phyloP scores from a whole-genome alignment of 2,113 vertebrate genomes.

The Rafetus swinhoei region DNA sequence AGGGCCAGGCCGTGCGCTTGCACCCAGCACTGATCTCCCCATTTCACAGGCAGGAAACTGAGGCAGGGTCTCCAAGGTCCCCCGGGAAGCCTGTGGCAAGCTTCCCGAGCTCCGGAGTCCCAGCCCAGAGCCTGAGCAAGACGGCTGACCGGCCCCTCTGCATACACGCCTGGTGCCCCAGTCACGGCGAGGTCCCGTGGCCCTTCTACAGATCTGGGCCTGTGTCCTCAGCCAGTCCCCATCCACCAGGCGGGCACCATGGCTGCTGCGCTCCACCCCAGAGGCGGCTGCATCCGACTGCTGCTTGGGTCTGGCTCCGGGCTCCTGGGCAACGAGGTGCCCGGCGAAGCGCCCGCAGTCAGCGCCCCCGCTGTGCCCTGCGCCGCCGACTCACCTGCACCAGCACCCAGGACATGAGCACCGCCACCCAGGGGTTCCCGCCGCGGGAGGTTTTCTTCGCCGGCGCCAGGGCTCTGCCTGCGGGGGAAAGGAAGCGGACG shows the following conservation, averaged over 20 bases:
- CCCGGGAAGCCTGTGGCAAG: background rate
- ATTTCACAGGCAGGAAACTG: background rate
- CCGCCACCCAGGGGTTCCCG: constrained; percentile 90
- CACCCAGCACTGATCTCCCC: background rate
- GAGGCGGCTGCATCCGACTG: background rate
- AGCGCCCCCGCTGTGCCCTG: background rate
- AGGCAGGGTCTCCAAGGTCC: background rate
- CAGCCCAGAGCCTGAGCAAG: background rate
- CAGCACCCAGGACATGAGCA: constrained; percentile 90
- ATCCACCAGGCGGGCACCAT: background rate
- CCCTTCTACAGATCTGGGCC: background rate
- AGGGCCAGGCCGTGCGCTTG: background rate
- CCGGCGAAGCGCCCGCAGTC: background rate
- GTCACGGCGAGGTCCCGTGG: background rate
- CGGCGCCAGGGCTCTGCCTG: constrained; percentile 82
- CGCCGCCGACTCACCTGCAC: constrained; percentile 83
- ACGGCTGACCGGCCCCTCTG: background rate
- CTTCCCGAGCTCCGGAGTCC: background rate
- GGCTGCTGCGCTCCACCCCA: background rate
- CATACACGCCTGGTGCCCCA: background rate
- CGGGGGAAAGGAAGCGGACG: rapidly evolving
- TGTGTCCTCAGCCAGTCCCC: background rate
- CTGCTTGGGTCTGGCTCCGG: background rate
- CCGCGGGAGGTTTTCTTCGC: constrained; percentile 86
- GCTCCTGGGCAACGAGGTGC: background rate